Conservation (phyloP, 2,888 invertebrate species). For the Troides oblongomaculatus region DNA sequence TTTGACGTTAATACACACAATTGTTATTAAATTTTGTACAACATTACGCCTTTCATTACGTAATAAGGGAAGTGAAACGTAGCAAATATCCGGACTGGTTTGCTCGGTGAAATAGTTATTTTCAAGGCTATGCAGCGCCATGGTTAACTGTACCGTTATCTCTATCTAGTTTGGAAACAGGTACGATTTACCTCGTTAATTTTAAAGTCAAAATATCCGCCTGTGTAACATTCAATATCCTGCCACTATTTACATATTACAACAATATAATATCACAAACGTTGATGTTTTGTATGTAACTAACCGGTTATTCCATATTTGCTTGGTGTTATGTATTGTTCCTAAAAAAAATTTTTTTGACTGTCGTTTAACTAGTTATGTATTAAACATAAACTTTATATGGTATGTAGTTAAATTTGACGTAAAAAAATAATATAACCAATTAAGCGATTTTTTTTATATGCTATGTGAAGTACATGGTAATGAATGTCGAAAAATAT, state of each 20-base stretch:
- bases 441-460: no score
- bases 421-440: no score
- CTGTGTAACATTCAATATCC: background rate
- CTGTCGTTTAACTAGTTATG: no score
- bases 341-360: no score
- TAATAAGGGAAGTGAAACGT: background rate
- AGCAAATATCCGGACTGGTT: background rate
- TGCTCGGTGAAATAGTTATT: background rate
- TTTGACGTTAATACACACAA: background rate
- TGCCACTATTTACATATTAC: background rate
- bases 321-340: background rate
- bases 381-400: no score
- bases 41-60: background rate
- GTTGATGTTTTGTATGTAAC: background rate
- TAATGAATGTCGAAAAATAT: no score
- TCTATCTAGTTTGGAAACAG: constrained; percentile 19
- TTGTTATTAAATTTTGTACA: no score
- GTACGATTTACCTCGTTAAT: constrained; percentile 5
- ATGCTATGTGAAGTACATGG: no score
- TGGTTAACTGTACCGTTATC: constrained; percentile 14
- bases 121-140: background rate
- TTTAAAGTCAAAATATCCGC: constrained; percentile 5
- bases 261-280: background rate
- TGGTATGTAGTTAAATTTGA: no score
- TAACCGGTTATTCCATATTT: background rate